phyloP scores from a whole-genome alignment of 1,140 invertebrate species.

The Anoplophora glabripennis region DNA sequence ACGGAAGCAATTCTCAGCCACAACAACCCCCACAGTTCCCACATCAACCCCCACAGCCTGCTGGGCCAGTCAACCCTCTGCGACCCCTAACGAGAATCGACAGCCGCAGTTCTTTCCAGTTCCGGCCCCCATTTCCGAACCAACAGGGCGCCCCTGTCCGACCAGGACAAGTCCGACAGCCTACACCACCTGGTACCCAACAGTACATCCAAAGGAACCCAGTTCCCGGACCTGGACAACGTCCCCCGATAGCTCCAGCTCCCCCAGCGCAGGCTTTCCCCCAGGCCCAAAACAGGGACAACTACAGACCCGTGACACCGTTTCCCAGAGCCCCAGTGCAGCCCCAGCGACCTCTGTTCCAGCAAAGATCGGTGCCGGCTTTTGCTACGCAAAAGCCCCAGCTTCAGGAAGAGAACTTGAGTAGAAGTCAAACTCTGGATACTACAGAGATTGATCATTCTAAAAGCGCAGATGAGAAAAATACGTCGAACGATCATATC shows the following conservation, averaged over 20 bases:
- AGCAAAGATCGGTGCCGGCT: constrained; percentile 36
- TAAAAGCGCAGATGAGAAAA: constrained; percentile 19
- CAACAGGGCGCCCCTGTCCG: constrained; percentile 19
- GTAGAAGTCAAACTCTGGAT: constrained; percentile 41
- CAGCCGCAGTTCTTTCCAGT: constrained; percentile 34
- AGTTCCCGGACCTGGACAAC: constrained; percentile 23
- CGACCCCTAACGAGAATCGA: constrained; percentile 36
- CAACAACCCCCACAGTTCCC: constrained; percentile 1
- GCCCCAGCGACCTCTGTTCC: constrained; percentile 36
- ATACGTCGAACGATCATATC: constrained; percentile 20
- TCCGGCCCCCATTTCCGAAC: constrained; percentile 34
- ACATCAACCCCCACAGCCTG: constrained; percentile 13
- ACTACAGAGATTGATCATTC: constrained; percentile 26
- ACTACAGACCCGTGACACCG: constrained; percentile 31
- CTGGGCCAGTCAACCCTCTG: constrained; percentile 16
- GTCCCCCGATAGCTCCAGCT: constrained; percentile 22
- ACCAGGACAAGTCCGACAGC: constrained; percentile 7
- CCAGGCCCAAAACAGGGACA: constrained; percentile 15
- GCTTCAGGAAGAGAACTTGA: constrained; percentile 18
- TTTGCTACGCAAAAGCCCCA: constrained; percentile 23
- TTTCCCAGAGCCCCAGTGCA: constrained; percentile 32
- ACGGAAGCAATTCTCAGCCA: constrained; percentile 6
- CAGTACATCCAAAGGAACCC: constrained; percentile 30
- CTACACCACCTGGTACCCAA: constrained; percentile 15
- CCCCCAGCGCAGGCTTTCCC: constrained; percentile 5